Conservation (phyloP, 2,888 invertebrate species). For the Trachelus troglodyta region DNA sequence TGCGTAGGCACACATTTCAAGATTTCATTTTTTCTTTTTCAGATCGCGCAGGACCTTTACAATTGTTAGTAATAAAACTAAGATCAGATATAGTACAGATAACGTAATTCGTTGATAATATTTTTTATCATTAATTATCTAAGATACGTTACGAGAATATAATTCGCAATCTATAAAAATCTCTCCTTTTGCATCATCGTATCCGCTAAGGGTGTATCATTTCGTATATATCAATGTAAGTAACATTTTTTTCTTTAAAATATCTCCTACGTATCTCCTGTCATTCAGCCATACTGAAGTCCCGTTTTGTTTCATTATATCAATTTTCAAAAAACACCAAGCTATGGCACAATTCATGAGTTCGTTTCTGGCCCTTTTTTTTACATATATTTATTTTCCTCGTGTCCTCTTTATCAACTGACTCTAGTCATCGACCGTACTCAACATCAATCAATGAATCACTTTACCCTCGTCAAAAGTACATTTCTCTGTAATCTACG, state of each 20-base stretch:
- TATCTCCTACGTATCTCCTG: neutral
- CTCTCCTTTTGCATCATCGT: slow-evolving; percentile 2
- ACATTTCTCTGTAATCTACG: neutral
- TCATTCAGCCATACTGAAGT: neutral
- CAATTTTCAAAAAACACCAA: neutral
- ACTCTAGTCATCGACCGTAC: neutral
- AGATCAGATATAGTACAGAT: slow-evolving; percentile 8
- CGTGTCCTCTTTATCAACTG: neutral
- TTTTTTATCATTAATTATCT: slow-evolving; percentile 2
- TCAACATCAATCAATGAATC: neutral
- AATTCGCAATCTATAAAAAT: slow-evolving; percentile 6
- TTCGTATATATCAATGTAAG: slow-evolving; percentile 3
- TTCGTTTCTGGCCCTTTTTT: neutral
- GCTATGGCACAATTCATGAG: neutral
- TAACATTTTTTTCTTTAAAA: slow-evolving; percentile 1
- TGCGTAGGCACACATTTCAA: slow-evolving; percentile 16
- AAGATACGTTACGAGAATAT: slow-evolving; percentile 18
- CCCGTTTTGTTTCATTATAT: neutral
- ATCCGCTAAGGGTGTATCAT: neutral
- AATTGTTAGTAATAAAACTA: slow-evolving; percentile 12
- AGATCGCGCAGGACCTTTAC: neutral
- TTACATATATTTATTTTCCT: neutral
- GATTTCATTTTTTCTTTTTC: neutral
- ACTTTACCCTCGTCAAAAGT: neutral
- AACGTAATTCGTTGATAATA: slow-evolving; percentile 13